Conservation (phyloP, 2,113 vertebrate genomes). For the Copsychus sechellarum region DNA sequence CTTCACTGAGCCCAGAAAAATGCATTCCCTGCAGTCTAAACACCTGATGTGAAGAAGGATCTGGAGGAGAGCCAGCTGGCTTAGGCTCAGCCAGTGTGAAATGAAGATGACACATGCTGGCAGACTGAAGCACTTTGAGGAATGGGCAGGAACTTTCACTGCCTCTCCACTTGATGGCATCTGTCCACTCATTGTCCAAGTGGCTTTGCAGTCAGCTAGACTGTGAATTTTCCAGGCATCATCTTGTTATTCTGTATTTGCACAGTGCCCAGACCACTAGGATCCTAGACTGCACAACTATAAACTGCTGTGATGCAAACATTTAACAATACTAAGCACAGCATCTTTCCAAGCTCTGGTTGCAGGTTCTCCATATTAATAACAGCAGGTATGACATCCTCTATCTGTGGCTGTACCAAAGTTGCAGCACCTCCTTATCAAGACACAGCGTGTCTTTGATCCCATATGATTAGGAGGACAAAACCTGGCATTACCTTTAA, state of each 20-base stretch:
- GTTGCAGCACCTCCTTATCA: background rate
- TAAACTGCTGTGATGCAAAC: background rate
- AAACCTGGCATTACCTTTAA: background rate
- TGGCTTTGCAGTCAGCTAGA: background rate
- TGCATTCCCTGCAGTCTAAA: background rate
- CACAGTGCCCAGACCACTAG: background rate
- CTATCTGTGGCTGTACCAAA: background rate
- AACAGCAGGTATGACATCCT: background rate
- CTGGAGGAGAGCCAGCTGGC: conserved; percentile 38
- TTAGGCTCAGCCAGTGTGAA: background rate
- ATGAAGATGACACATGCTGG: background rate
- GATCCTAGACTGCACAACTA: background rate
- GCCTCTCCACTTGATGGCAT: background rate
- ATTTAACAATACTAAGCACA: background rate
- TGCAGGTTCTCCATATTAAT: background rate
- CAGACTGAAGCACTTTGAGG: conserved; percentile 26
- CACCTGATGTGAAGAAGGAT: background rate
- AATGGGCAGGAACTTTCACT: conserved; percentile 4
- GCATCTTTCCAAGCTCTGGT: background rate
- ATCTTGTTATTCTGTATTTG: background rate
- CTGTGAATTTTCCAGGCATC: background rate
- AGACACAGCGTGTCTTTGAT: background rate
- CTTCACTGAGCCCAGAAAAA: background rate
- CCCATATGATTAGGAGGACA: background rate
- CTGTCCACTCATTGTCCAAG: background rate